Evolutionary conservation across 2,113 vertebrate genomes (phyloP).

Genomic region (Jacana jacana): DNA sequence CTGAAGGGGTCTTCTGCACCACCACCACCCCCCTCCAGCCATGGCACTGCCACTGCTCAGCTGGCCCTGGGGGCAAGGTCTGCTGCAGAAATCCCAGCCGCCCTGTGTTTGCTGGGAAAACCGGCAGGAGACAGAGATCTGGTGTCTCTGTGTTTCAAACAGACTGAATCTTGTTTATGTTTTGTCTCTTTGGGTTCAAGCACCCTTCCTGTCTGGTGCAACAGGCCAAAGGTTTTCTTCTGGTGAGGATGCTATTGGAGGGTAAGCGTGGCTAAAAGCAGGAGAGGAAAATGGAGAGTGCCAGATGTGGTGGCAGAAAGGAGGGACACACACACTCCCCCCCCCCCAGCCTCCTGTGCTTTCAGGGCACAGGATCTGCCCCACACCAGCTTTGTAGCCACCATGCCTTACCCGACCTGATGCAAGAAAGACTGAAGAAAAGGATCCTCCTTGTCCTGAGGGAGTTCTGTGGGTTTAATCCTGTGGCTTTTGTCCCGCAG

Average conservation of each 20-base stretch:
- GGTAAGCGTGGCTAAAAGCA: background rate
- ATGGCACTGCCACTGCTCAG: background rate
- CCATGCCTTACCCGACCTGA: fast-evolving
- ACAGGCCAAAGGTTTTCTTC: background rate
- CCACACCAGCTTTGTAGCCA: background rate
- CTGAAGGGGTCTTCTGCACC: background rate
- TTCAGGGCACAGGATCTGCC: background rate
- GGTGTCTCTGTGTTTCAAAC: background rate
- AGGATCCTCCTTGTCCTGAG: background rate
- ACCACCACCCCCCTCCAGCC: too few species aligned
- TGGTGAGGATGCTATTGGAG: background rate
- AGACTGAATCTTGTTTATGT: background rate
- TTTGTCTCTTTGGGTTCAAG: background rate
- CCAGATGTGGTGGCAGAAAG: background rate
- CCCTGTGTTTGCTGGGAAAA: background rate
- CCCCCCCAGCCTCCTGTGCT: background rate
- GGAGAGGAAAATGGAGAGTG: background rate
- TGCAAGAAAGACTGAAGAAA: background rate
- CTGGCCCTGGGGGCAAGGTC: background rate
- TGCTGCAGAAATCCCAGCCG: background rate
- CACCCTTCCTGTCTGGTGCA: background rate
- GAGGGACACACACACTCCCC: background rate
- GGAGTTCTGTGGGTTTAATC: background rate
- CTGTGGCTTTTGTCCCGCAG: background rate
- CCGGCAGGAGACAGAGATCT: background rate